Base-by-base conservation (phyloP, 1,140 invertebrate species). In the Leptinotarsa defecta region DNA sequence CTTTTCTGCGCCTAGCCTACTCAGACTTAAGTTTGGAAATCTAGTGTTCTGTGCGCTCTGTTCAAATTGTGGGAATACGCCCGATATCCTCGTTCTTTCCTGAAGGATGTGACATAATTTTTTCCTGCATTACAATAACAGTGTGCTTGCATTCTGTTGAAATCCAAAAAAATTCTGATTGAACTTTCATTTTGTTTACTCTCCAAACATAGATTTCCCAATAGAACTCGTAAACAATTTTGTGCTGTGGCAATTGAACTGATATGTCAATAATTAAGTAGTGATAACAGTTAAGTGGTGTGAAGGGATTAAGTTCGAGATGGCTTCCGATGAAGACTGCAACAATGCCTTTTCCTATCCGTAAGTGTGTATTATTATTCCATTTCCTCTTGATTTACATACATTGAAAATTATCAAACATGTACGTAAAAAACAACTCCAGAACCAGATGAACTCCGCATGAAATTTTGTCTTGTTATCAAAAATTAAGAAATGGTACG, bases 321-420 rank as follows among this genome's bases (percentile, higher is more conserved):
- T 81, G 80, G 80, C 80, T 73, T 81, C 80, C 24, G 80, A 81
- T 63, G 80, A 81, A 74, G 80, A 81, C 72, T 81, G 80, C 76
- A 81, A 77, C 73, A 81, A 67, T 49, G 77, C 78, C 15, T 81
- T 74, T 72, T 74, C 77, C 52, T 81, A 80, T 69, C 78, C 77
- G 80, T 81, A 80, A 81, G 80, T 80, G 52, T 57, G 52, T 57
- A 43, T 43, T 57, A 43, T 43, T 43, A 43, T 43, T 43, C 34
- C 11, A 11, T 43, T 43, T 43, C 11, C 0, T 43, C 8, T 43
- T 43, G 8, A 43, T 43, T 0, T 43, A 43, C 8, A 3, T 43
- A 43, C 34, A 1, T 3, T 43, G 1, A 8, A 43, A 11, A 43
- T 43, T 11, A 43, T 43, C 2, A 43, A 43, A 11, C 27, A 27